Evolutionary conservation across 1,140 invertebrate species (phyloP).

Genomic region (Tetraneura akinire): DNA sequence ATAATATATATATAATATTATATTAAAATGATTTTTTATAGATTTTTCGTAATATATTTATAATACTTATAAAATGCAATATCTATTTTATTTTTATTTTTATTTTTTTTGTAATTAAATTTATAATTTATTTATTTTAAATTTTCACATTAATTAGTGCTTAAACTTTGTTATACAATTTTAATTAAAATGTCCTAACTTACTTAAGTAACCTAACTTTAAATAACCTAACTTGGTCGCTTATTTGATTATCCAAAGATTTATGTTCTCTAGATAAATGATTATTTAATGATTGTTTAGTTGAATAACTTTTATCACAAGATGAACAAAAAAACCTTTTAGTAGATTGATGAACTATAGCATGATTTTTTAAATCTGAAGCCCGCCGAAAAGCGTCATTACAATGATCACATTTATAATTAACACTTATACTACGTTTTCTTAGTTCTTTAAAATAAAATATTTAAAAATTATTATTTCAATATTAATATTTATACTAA

Average conservation of each 20-base stretch:
- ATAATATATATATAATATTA: no score
- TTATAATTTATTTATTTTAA: no score
- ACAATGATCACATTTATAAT: slow-evolving; percentile 26
- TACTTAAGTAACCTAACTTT: no score
- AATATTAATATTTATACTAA: no score
- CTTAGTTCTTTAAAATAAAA: slow-evolving; percentile 11
- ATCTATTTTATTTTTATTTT: no score
- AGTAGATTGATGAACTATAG: neutral
- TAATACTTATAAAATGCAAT: no score
- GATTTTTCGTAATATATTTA: no score
- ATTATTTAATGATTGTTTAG: slow-evolving; percentile 31
- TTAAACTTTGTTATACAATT: no score
- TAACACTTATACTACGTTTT: neutral
- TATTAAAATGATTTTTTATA: no score
- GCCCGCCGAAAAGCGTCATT: slow-evolving; percentile 11
- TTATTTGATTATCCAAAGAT: neutral
- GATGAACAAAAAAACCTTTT: neutral
- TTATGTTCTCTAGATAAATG: slow-evolving; percentile 27
- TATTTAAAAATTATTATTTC: neutral
- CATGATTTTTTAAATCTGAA: slow-evolving; percentile 37
- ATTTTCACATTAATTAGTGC: no score
- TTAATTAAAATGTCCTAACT: no score
- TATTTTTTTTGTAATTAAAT: no score
- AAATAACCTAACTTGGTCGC: neutral
- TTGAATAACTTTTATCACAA: slow-evolving; percentile 37